Conservation (phyloP, 2,797 vertebrate genomes). For the Champsocephalus esox region DNA sequence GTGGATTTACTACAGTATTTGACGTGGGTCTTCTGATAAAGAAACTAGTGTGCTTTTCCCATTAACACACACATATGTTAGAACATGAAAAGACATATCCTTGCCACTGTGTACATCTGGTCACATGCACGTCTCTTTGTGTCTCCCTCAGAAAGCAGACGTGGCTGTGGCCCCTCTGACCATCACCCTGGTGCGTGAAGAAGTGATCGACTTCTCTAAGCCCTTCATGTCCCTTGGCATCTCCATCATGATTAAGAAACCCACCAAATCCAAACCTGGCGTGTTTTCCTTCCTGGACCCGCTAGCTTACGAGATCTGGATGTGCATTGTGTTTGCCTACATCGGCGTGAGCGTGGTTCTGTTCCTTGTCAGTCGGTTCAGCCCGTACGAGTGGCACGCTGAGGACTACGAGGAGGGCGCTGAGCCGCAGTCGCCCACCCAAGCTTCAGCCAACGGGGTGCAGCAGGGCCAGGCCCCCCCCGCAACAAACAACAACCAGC, state of each 20-base stretch:
- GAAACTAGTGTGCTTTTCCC: not conserved
- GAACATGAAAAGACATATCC: not conserved
- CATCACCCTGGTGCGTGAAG: slow-evolving; percentile 97
- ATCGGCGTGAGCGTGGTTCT: slow-evolving; percentile 99
- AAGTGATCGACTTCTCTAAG: slow-evolving; percentile 99
- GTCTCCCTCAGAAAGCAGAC: slow-evolving; percentile 90
- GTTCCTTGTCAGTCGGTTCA: slow-evolving; percentile 98
- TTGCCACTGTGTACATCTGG: not conserved
- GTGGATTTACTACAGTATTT: not conserved
- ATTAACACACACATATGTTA: not conserved
- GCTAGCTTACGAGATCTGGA: slow-evolving; percentile 99
- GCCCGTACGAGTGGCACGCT: slow-evolving; percentile 97
- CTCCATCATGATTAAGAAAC: slow-evolving; percentile 99
- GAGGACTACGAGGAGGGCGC: slow-evolving; percentile 94
- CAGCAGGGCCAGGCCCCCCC: slow-evolving; percentile 75
- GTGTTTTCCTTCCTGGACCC: slow-evolving; percentile 99
- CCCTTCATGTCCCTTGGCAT: slow-evolving; percentile 99
- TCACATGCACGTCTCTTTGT: slow-evolving; percentile 12
- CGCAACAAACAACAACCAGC: slow-evolving; percentile 86
- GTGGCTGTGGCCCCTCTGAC: slow-evolving; percentile 97
- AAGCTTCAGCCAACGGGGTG: slow-evolving; percentile 75
- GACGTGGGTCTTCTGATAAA: not conserved
- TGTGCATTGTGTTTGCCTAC: slow-evolving; percentile 99
- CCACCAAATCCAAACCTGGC: slow-evolving; percentile 97
- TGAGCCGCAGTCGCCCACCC: slow-evolving; percentile 85